Base-by-base conservation (phyloP, 2,113 vertebrate genomes). In the zebrafish (Danio rerio) region DNA sequence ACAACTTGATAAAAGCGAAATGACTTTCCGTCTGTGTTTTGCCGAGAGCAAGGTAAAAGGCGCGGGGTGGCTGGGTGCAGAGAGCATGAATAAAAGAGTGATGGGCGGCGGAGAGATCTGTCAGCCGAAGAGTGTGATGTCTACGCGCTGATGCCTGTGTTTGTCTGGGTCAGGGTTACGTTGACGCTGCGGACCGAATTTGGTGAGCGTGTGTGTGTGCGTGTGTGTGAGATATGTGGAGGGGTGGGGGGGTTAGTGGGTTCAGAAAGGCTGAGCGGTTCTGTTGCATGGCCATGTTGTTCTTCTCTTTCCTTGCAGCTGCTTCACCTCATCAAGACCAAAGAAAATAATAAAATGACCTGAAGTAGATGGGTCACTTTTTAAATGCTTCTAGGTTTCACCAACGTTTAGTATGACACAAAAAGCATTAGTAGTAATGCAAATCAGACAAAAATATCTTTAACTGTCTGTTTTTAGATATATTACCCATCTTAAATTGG, bases 1-100 rank as follows among this genome's bases (percentile, higher is more conserved):
- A 93, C 92, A 93, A 90, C 85, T 90, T 94, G 91, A 92, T 91
- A 92, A 90, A 91, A 88, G 90, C 88, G 83, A 88, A 91, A 91
- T 80, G 88, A 90, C 86, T 85, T 88, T 86, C 83, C 81, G 72
- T 88, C 86, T 89, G 86, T 81, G 83, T 88, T 90, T 92, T 87
- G 90, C 92, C 82, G 45, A 85, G 89, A 91, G 90, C 88, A 78
- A 88, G 88, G 89, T 89, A 90, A 84, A 88, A 83, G 78, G 88
- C 88, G 78, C 69, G 78, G 78, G 21, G 61, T 59, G 66, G 74
- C 56, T 20, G 76, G 58, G 72, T 81, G 81, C 75, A 76, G 63
- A 83, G 65, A 78, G 43, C 78, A 83, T 80, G 87, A 81, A 84
- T 79, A 70, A 78, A 70, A 80, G 74, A 70, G 69, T 65, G 84